Percentiles rank a stretch among this genome's conserved stretches.
These are phyloP conservation scores for Sussaba pulchella DNA, from an alignment of 2,888 invertebrate species.

Conservation along the genomic window DNA sequence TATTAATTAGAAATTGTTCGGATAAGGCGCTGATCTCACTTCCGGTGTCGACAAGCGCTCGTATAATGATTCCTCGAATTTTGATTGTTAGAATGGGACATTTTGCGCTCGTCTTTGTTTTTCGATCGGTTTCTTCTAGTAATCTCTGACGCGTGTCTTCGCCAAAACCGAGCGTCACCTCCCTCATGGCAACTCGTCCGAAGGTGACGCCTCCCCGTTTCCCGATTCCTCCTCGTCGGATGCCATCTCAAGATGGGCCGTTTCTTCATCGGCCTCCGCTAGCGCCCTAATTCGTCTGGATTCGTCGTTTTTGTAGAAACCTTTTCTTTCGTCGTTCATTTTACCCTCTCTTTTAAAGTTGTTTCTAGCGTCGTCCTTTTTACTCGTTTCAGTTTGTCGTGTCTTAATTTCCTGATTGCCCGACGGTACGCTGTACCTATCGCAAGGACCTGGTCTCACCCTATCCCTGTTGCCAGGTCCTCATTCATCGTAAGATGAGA, in stretches of 20 bases:
- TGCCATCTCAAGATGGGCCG: too few relatives aligned
- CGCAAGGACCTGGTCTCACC: neutral
- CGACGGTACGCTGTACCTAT: neutral
- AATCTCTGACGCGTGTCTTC: neutral
- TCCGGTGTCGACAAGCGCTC: conserved; percentile 6
- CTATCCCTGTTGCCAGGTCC: neutral
- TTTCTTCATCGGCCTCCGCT: too few relatives aligned
- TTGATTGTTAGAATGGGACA: neutral
- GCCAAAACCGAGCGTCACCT: conserved; percentile 24
- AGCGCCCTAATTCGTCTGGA: too few relatives aligned
- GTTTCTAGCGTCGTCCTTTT: too few relatives aligned
- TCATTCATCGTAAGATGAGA: conserved; percentile 7
- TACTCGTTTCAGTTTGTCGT: too few relatives aligned
- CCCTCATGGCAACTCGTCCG: neutral
- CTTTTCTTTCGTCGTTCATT: too few relatives aligned
- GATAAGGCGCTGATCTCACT: conserved; percentile 14
- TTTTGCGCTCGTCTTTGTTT: neutral
- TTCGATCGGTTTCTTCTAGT: neutral
- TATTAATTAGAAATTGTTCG: neutral
- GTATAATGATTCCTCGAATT: neutral
- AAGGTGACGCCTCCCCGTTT: conserved; percentile 26
- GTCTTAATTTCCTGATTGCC: too few relatives aligned
- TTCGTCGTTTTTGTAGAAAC: too few relatives aligned
- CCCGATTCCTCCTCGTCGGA: neutral
- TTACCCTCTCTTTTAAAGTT: too few relatives aligned